A percentile compares a stretch with the other conserved stretches of the same genome.
Evolutionary conservation across 2,113 vertebrate genomes (phyloP).

Genomic region (Cricetomys ansorgei): DNA sequence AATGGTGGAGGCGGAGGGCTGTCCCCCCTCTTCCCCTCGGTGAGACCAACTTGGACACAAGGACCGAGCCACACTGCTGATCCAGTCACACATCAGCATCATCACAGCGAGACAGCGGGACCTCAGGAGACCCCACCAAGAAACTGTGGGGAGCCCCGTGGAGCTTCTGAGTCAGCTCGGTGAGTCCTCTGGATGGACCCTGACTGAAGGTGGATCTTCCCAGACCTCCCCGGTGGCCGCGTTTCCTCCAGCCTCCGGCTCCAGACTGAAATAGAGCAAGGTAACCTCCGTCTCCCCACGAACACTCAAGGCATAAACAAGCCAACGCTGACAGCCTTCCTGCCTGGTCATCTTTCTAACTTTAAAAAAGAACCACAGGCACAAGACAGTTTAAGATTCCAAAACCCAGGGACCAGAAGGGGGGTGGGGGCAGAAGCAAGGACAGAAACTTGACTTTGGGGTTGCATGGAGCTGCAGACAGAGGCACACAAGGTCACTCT

Average conservation of each 20-base stretch:
- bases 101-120: background rate
- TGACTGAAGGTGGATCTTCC: background rate
- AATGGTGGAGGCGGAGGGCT: background rate
- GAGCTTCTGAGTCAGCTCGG: background rate
- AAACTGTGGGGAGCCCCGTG: background rate
- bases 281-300: background rate
- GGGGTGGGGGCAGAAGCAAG: background rate
- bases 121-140: background rate
- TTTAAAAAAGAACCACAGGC: constrained; percentile 30
- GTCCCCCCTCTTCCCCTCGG: background rate
- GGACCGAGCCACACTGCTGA: background rate
- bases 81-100: background rate
- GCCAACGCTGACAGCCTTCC: background rate
- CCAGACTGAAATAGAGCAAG: constrained; percentile 60
- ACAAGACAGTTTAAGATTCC: constrained; percentile 42
- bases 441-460: background rate
- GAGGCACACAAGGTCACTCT: background rate
- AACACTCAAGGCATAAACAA: constrained; percentile 43
- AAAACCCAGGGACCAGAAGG: background rate
- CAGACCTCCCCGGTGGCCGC: constrained; percentile 22
- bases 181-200: background rate
- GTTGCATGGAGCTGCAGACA: background rate
- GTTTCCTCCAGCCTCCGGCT: constrained; percentile 70
- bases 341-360: background rate
- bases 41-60: background rate